Percentiles rank a stretch among this genome's conserved stretches.
Conservation (phyloP, 2,888 invertebrate species). For the Tetragonisca angustula region DNA sequence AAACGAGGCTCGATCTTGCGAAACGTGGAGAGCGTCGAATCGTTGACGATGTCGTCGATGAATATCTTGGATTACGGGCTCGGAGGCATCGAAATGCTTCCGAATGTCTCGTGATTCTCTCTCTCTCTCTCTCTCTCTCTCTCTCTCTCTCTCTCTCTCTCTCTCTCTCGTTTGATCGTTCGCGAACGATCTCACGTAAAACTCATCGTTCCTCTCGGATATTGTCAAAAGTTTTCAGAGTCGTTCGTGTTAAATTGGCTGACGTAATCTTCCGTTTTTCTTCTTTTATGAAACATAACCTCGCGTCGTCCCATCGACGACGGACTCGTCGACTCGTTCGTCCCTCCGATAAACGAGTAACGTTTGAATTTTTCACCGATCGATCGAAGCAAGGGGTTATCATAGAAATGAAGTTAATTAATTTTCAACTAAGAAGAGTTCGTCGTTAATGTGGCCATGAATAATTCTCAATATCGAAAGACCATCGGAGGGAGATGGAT, state of each 20-base stretch:
- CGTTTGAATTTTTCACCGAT: no score
- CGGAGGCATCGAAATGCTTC: constrained; percentile 29
- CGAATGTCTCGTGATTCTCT: constrained; percentile 43
- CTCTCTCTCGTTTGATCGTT: background rate
- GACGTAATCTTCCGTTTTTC: no score
- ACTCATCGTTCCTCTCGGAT: no score
- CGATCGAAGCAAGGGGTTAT: background rate
- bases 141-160: background rate
- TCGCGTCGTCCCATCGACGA: no score
- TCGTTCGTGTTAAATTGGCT: no score
- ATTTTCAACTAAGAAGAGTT: background rate
- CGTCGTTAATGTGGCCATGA: background rate
- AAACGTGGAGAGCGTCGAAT: constrained; percentile 37
- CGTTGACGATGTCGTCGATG: constrained; percentile 58
- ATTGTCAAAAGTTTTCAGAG: no score
- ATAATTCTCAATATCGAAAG: constrained; percentile 13
- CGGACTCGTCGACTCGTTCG: no score
- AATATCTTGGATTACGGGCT: constrained; percentile 25
- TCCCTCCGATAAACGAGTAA: no score
- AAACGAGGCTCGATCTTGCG: constrained; percentile 35
- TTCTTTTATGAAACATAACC: no score
- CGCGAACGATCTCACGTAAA: background rate
- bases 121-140: background rate
- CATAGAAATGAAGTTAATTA: background rate
- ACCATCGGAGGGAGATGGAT: background rate